Evolutionary conservation across 2,797 vertebrate species (phyloP).

Genomic region (Knipowitschia caucasica): DNA sequence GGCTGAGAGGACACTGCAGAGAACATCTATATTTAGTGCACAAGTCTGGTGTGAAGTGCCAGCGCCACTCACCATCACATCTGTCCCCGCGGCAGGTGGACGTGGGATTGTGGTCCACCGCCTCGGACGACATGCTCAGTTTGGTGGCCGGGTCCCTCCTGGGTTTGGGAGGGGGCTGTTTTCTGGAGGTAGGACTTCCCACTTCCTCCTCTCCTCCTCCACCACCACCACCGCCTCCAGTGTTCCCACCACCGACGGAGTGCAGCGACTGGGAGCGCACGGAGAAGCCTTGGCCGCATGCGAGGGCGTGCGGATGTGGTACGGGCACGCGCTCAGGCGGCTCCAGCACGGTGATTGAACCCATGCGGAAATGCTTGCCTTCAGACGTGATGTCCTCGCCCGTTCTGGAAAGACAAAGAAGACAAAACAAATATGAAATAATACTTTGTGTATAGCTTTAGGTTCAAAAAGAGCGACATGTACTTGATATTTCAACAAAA

Average conservation of each 20-base stretch:
- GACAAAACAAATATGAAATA: background rate
- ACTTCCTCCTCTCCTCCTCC: constrained; percentile 90
- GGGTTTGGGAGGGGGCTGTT: constrained; percentile 95
- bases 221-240: constrained; percentile 80
- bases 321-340: constrained; percentile 87
- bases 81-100: constrained; percentile 81
- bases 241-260: constrained; percentile 88
- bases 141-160: constrained; percentile 96
- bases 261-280: constrained; percentile 97
- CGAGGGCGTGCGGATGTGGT: constrained; percentile 66
- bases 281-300: constrained; percentile 87
- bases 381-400: constrained; percentile 90
- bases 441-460: background rate
- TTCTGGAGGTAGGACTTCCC: constrained; percentile 87
- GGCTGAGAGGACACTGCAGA: constrained; percentile 54
- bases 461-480: background rate
- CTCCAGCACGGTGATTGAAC: constrained; percentile 93
- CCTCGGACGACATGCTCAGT: constrained; percentile 96
- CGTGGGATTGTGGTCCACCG: constrained; percentile 84
- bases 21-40: constrained; percentile 59
- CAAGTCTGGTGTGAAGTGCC: constrained; percentile 59
- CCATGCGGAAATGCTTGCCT: constrained; percentile 94
- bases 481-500: background rate
- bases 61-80: constrained; percentile 76
- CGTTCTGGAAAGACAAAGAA: constrained; percentile 76